phyloP scores from a whole-genome alignment of 2,888 invertebrate species.

The Drosophila formosana region DNA sequence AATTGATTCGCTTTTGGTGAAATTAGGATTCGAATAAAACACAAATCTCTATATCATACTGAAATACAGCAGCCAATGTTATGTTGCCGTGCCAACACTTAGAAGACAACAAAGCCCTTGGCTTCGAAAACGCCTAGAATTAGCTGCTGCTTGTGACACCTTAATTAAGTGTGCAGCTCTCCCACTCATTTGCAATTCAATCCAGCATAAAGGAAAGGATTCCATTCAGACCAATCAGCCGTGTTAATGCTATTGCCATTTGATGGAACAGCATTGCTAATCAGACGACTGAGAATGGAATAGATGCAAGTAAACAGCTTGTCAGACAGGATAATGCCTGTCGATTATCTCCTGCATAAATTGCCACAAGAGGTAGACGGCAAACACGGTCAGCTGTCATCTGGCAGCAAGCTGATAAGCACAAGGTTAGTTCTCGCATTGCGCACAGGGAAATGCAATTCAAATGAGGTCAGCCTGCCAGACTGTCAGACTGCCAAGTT shows the following conservation, averaged over 20 bases:
- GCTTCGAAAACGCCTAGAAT: neutral
- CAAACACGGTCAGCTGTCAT: slow-evolving; percentile 17
- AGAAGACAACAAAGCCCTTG: neutral
- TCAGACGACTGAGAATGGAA: slow-evolving; percentile 41
- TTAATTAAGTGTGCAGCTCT: slow-evolving; percentile 2
- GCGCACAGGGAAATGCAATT: slow-evolving; percentile 57
- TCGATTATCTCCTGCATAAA: neutral
- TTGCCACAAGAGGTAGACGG: neutral
- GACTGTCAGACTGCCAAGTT: neutral
- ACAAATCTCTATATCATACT: neutral
- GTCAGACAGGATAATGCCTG: slow-evolving; percentile 13
- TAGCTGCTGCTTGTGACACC: neutral
- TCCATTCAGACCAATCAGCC: slow-evolving; percentile 27
- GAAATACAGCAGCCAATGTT: neutral
- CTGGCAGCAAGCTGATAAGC: slow-evolving; percentile 62
- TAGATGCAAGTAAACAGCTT: slow-evolving; percentile 34
- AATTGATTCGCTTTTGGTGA: slow-evolving; percentile 34
- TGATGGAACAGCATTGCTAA: slow-evolving; percentile 47
- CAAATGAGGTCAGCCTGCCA: slow-evolving; percentile 52
- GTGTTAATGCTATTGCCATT: slow-evolving; percentile 35
- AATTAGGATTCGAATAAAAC: slow-evolving; percentile 14
- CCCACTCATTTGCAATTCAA: slow-evolving; percentile 14
- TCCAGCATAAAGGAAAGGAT: slow-evolving; percentile 3
- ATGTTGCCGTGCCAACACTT: neutral
- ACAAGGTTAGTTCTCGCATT: slow-evolving; percentile 53